These are phyloP conservation scores for Cygnus olor DNA, from an alignment of 2,797 vertebrate species.

Conservation along the genomic window DNA sequence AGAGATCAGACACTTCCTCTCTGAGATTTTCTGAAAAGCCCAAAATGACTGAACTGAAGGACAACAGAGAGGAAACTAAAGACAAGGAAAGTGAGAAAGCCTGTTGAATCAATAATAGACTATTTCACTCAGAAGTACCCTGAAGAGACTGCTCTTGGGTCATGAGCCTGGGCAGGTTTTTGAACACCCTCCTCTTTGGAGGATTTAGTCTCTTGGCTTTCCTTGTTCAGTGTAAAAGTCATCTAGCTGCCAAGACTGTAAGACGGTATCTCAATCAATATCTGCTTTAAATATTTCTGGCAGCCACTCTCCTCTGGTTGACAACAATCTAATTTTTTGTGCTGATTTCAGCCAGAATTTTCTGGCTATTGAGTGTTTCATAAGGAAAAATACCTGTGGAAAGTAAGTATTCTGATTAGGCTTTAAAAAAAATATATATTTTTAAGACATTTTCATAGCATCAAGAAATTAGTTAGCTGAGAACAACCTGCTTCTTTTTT, in stretches of 20 bases:
- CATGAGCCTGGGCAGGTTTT: constrained; percentile 47
- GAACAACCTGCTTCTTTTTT: not conserved
- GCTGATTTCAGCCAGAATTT: constrained; percentile 9
- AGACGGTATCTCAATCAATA: constrained; percentile 59
- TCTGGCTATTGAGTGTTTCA: not conserved
- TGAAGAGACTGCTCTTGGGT: constrained; percentile 37
- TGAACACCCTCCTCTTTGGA: constrained; percentile 37
- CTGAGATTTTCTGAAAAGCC: constrained; percentile 44
- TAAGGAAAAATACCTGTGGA: not conserved
- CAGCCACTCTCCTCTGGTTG: not conserved
- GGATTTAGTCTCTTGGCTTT: constrained; percentile 66
- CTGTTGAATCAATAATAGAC: constrained; percentile 67
- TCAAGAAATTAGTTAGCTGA: not conserved
- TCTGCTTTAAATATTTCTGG: constrained; percentile 54
- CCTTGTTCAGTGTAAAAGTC: constrained; percentile 20
- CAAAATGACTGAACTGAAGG: constrained; percentile 43
- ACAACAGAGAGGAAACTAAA: constrained; percentile 39
- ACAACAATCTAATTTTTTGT: not conserved
- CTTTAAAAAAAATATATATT: not conserved
- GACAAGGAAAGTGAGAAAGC: constrained; percentile 43
- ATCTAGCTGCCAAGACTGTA: constrained; percentile 23
- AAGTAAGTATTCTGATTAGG: not conserved
- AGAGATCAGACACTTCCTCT: not conserved
- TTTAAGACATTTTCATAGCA: not conserved
- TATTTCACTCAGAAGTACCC: constrained; percentile 40